phyloP scores from a whole-genome alignment of 2,888 invertebrate species.

The Strigamia transsilvanica region DNA sequence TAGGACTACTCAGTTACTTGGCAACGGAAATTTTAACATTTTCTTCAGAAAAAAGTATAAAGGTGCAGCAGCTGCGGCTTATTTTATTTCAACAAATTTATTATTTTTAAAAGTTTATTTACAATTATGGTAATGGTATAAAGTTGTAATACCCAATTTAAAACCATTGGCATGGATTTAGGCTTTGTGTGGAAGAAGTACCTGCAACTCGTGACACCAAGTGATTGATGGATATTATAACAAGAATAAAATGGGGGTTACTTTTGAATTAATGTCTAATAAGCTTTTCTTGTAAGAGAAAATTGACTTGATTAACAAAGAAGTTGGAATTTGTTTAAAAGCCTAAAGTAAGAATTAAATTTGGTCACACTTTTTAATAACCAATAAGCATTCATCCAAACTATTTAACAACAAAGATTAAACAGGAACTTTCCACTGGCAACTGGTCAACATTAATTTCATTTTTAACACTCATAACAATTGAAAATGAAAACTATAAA shows the following conservation, averaged over 20 bases:
- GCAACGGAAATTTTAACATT: slow-evolving; percentile 3
- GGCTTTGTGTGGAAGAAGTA: neutral
- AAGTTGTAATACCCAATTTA: slow-evolving; percentile 19
- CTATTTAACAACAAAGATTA: no score
- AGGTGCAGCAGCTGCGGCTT: neutral
- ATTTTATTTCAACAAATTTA: neutral
- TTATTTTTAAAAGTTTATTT: slow-evolving; percentile 31
- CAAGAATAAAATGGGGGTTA: neutral
- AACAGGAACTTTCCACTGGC: no score
- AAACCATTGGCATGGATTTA: slow-evolving; percentile 13
- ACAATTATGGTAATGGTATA: slow-evolving; percentile 26
- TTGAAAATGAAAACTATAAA: no score
- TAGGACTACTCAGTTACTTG: neutral
- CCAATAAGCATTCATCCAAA: neutral
- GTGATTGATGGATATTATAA: slow-evolving; percentile 32
- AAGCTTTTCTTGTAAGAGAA: neutral
- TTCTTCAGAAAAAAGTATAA: slow-evolving; percentile 9
- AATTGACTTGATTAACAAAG: neutral
- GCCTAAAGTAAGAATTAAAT: no score
- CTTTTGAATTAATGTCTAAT: neutral
- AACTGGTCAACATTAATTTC: no score
- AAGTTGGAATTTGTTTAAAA: neutral
- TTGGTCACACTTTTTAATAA: neutral
- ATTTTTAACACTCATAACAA: no score
- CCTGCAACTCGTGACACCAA: slow-evolving; percentile 25